Conservation (phyloP, 2,113 vertebrate genomes). For the Recurvirostra avosetta region DNA sequence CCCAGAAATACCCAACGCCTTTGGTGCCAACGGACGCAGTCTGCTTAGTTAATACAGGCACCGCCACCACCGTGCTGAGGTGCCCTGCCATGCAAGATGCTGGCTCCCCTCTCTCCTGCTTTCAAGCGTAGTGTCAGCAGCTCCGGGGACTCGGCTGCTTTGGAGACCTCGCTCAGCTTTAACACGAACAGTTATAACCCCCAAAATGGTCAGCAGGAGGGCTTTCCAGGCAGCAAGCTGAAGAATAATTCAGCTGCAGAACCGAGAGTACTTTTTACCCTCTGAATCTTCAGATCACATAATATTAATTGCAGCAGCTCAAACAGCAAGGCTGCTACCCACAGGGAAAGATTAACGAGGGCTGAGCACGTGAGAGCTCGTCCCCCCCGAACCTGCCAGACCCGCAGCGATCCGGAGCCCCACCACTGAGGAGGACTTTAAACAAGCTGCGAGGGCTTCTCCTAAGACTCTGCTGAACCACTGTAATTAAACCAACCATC, state of each 20-base stretch:
- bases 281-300: not conserved
- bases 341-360: not conserved
- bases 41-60: not conserved
- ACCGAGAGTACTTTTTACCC: not conserved
- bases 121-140: rapidly evolving
- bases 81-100: too few relatives aligned
- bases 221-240: not conserved
- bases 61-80: not conserved
- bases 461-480: not conserved
- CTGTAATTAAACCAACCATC: conserved; percentile 9
- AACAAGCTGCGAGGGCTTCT: not conserved
- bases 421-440: rapidly evolving
- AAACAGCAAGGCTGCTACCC: not conserved
- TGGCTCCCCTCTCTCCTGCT: not conserved
- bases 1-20: not conserved
- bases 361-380: not conserved
- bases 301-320: not conserved
- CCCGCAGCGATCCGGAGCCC: not conserved
- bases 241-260: not conserved
- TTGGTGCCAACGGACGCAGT: rapidly evolving
- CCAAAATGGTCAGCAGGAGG: not conserved
- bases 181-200: not conserved
- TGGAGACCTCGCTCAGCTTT: not conserved
- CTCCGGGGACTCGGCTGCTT: not conserved
- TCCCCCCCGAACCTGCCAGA: not conserved